Percentiles rank a stretch among this genome's conserved stretches.
These are phyloP conservation scores for Aplysia californica DNA, from an alignment of 1,140 invertebrate genomes.

Conservation along the genomic window DNA sequence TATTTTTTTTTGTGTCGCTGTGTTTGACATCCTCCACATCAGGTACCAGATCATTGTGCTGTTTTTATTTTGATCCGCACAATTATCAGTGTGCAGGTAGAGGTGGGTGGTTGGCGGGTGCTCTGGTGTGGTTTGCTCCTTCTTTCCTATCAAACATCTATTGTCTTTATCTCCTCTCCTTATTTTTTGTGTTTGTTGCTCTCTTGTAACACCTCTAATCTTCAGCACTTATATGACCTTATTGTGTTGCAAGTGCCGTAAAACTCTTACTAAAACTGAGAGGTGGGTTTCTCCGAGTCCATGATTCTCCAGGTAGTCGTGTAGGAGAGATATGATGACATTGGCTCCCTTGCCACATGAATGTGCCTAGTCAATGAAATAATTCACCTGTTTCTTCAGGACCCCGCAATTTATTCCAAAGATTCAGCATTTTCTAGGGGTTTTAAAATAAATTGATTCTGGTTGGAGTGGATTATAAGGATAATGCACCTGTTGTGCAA, in stretches of 20 bases:
- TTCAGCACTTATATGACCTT: too few species aligned
- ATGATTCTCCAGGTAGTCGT: slow-evolving; percentile 35
- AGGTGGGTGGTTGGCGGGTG: too few species aligned
- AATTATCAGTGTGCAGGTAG: slow-evolving; percentile 31
- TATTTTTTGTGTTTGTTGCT: too few species aligned
- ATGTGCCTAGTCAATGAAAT: slow-evolving; percentile 38
- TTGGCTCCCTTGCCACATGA: slow-evolving; percentile 32
- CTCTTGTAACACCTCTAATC: too few species aligned
- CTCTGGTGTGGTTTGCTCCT: too few species aligned
- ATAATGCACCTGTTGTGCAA: slow-evolving; percentile 46
- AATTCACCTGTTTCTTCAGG: slow-evolving; percentile 19
- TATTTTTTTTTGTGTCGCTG: background rate
- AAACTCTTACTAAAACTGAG: too few species aligned
- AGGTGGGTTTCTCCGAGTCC: slow-evolving; percentile 30
- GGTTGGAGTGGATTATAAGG: slow-evolving; percentile 37
- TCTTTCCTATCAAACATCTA: too few species aligned
- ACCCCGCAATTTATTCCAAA: slow-evolving; percentile 46
- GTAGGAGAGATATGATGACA: slow-evolving; percentile 28
- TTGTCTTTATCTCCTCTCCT: too few species aligned
- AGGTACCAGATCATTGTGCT: slow-evolving; percentile 20
- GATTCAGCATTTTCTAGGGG: slow-evolving; percentile 42
- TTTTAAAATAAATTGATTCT: slow-evolving; percentile 42
- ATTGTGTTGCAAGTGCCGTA: too few species aligned
- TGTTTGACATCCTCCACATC: slow-evolving; percentile 12
- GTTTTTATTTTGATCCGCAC: slow-evolving; percentile 37